Conservation (phyloP, 2,888 invertebrate species). For the Salpingus planirostris region DNA sequence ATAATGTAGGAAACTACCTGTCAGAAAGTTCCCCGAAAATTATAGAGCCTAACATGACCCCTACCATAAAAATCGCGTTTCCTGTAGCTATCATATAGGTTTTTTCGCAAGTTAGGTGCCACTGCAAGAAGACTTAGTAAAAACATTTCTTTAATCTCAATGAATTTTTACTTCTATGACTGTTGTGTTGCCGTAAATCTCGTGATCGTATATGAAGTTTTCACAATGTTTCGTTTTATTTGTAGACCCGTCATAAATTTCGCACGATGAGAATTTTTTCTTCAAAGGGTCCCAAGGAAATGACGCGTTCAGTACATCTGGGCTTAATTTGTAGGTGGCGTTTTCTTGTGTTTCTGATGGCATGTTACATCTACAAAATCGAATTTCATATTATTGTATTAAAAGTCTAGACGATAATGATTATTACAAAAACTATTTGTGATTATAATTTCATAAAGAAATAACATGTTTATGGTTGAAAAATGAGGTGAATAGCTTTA, state of each 20-base stretch:
- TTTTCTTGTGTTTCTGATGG: conserved; percentile 48
- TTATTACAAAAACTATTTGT: too few species aligned
- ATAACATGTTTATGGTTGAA: not conserved
- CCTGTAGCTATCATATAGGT: conserved; percentile 55
- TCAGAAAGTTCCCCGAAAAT: conserved; percentile 65
- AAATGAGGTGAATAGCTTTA: too few species aligned
- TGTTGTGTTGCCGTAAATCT: conserved; percentile 52
- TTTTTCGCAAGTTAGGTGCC: conserved; percentile 58
- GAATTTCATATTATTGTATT: too few species aligned
- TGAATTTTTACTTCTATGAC: conserved; percentile 50
- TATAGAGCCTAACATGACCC: conserved; percentile 63
- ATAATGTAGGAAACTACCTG: conserved; percentile 39
- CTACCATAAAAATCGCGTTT: conserved; percentile 62
- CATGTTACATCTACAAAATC: conserved; percentile 49
- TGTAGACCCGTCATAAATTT: conserved; percentile 38
- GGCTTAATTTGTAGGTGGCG: conserved; percentile 41
- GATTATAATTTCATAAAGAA: not conserved
- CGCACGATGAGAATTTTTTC: conserved; percentile 46
- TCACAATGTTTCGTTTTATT: conserved; percentile 43
- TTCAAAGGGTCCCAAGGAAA: conserved; percentile 46
- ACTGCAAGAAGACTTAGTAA: conserved; percentile 40
- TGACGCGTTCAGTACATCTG: conserved; percentile 41
- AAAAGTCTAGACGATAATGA: too few species aligned
- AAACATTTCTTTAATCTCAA: not conserved
- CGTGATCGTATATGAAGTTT: conserved; percentile 52